These are phyloP conservation scores for Sphecodes monilicornis DNA, from an alignment of 2,888 invertebrate species.

Conservation along the genomic window DNA sequence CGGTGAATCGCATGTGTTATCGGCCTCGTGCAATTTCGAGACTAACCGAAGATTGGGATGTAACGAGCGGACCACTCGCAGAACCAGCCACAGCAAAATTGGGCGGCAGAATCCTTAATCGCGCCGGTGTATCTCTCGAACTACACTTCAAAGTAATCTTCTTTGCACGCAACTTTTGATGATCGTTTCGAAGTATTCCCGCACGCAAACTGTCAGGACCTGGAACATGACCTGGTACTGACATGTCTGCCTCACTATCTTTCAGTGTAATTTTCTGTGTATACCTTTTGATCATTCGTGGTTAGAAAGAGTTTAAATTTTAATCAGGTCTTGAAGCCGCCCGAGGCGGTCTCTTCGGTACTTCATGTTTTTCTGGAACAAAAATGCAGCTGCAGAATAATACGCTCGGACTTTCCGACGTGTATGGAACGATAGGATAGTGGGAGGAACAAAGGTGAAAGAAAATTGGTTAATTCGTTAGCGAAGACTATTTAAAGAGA, in stretches of 20 bases:
- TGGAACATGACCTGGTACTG: conserved; percentile 5
- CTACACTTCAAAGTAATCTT: conserved; percentile 31
- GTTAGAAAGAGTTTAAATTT: background rate
- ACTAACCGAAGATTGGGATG: conserved; percentile 9
- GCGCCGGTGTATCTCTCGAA: conserved; percentile 18
- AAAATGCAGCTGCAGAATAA: conserved; percentile 13
- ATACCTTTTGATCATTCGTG: conserved; percentile 10
- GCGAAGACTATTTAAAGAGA: background rate
- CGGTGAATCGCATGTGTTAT: background rate
- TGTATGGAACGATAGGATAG: background rate
- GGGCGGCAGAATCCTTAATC: conserved; percentile 29
- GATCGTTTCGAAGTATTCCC: conserved; percentile 24
- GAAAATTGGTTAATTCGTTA: background rate
- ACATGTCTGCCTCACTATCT: conserved; percentile 15
- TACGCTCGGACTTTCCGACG: background rate
- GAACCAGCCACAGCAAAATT: conserved; percentile 13
- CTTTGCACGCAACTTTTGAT: conserved; percentile 36
- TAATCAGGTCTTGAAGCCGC: background rate
- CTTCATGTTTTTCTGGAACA: background rate
- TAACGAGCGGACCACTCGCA: conserved; percentile 6
- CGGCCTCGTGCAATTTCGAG: conserved; percentile 1
- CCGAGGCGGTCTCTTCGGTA: background rate
- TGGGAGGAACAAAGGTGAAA: background rate
- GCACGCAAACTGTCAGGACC: conserved; percentile 27
- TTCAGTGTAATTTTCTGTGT: conserved; percentile 13